A percentile compares a stretch with the other conserved stretches of the same genome.
Evolutionary conservation across 1,140 invertebrate species (phyloP).

Genomic region (Aphidius ervi): DNA sequence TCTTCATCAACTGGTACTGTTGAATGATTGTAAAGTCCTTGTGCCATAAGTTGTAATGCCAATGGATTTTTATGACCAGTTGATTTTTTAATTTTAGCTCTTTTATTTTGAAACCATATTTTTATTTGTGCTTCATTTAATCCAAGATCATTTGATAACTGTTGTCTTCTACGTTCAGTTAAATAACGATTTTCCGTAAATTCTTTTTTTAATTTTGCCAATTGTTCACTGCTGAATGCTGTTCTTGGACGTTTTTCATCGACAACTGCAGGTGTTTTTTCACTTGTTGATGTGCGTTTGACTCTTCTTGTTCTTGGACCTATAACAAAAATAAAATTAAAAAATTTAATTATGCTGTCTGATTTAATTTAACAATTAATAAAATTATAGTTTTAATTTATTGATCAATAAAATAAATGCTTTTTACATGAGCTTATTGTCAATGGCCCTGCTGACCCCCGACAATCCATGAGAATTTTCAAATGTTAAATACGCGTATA

Average conservation of each 20-base stretch:
- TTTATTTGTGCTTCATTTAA: slow-evolving; percentile 99
- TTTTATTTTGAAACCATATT: slow-evolving; percentile 98
- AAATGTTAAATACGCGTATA: too few species aligned
- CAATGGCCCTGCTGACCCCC: too few species aligned
- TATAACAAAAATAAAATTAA: slow-evolving; percentile 44
- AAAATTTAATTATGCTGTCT: neutral
- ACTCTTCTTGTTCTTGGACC: slow-evolving; percentile 85
- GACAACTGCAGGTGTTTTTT: slow-evolving; percentile 32
- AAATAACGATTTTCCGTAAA: slow-evolving; percentile 95
- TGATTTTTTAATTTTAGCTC: slow-evolving; percentile 97
- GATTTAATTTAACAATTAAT: too few species aligned
- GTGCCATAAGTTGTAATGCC: slow-evolving; percentile 91
- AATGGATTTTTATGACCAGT: slow-evolving; percentile 84
- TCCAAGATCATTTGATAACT: slow-evolving; percentile 85
- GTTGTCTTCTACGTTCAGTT: slow-evolving; percentile 87
- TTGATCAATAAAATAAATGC: too few species aligned
- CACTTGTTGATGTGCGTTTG: slow-evolving; percentile 60
- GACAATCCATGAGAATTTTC: too few species aligned
- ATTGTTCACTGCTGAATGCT: slow-evolving; percentile 93
- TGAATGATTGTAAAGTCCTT: slow-evolving; percentile 90
- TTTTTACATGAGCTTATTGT: too few species aligned
- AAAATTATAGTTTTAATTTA: too few species aligned
- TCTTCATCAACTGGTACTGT: slow-evolving; percentile 79
- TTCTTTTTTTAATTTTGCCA: slow-evolving; percentile 88
- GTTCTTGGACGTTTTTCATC: slow-evolving; percentile 96